A percentile compares a stretch with the other conserved stretches of the same genome.
phyloP scores from a whole-genome alignment of 2,113 vertebrate genomes.

The Phalacrocorax pelagicus region DNA sequence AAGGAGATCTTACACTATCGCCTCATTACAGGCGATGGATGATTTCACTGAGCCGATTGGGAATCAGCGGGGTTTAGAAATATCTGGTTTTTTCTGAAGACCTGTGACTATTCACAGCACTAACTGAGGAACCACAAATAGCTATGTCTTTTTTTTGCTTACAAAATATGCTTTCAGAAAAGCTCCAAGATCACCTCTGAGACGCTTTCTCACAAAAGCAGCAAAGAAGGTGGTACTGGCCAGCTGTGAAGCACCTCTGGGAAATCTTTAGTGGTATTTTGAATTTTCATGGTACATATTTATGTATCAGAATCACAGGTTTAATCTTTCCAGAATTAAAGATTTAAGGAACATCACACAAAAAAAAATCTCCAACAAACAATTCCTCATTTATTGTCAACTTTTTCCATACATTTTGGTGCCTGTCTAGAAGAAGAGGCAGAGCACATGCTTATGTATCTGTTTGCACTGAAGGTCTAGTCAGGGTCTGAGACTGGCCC shows the following conservation, averaged over 20 bases:
- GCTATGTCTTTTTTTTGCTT: neutral
- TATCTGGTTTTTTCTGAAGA: neutral
- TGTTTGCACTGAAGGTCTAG: neutral
- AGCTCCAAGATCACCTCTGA: neutral
- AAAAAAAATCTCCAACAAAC: no score
- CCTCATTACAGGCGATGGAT: neutral
- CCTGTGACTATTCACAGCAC: neutral
- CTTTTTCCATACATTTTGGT: neutral
- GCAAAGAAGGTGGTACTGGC: neutral
- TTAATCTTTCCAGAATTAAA: neutral
- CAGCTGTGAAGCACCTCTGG: neutral
- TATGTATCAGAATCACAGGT: neutral
- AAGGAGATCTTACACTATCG: conserved; percentile 8
- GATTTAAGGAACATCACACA: neutral
- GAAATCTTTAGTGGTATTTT: neutral
- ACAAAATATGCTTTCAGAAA: neutral
- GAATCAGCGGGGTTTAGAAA: neutral
- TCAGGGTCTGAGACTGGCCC: neutral
- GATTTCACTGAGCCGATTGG: neutral
- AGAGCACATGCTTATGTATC: no score
- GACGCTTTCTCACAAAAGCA: neutral
- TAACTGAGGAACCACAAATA: neutral
- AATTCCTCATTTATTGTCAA: neutral
- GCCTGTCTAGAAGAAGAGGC: neutral
- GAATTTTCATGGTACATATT: neutral